Percentiles rank a stretch among this genome's conserved stretches.
Evolutionary conservation across 1,140 invertebrate genomes (phyloP).

Genomic region (Pogonomyrmex californicus): DNA sequence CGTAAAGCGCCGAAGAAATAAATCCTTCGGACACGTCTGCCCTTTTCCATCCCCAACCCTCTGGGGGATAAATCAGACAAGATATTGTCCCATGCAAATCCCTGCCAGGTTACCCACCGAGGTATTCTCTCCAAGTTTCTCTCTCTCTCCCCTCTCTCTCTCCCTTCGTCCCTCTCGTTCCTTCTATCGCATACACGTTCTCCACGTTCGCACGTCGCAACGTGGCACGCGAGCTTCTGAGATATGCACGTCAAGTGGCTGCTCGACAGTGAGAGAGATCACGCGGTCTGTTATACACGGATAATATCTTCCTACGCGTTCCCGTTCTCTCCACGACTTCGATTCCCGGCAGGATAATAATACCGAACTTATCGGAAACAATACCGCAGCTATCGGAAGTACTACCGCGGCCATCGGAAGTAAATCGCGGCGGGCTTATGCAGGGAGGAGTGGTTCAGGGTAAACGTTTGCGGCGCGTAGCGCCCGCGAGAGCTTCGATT

Average conservation of each 20-base stretch:
- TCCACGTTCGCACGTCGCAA: constrained; percentile 27
- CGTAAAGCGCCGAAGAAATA: constrained; percentile 73
- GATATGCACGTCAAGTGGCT: constrained; percentile 53
- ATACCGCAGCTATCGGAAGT: constrained; percentile 50
- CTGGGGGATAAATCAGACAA: constrained; percentile 78
- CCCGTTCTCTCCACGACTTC: constrained; percentile 1
- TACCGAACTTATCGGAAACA: constrained; percentile 47
- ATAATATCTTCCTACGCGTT: constrained; percentile 56
- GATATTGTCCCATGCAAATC: constrained; percentile 82
- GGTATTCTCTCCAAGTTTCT: not conserved
- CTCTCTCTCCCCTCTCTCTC: not conserved
- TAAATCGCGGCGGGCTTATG: constrained; percentile 20
- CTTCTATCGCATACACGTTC: not conserved
- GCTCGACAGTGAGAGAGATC: constrained; percentile 1
- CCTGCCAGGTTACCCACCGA: constrained; percentile 57
- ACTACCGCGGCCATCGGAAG: constrained; percentile 29
- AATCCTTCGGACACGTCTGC: constrained; percentile 74
- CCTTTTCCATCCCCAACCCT: constrained; percentile 56
- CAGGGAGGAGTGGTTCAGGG: not conserved
- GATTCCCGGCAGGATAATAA: constrained; percentile 34
- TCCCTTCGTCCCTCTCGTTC: not conserved
- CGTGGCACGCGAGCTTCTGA: constrained; percentile 58
- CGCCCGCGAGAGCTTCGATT: not conserved
- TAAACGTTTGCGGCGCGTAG: constrained; percentile 20
- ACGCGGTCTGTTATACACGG: constrained; percentile 4